A percentile compares a stretch with the other conserved stretches of the same genome.
Evolutionary conservation across 2,888 invertebrate genomes (phyloP).

Genomic region (Agrochola macilenta): DNA sequence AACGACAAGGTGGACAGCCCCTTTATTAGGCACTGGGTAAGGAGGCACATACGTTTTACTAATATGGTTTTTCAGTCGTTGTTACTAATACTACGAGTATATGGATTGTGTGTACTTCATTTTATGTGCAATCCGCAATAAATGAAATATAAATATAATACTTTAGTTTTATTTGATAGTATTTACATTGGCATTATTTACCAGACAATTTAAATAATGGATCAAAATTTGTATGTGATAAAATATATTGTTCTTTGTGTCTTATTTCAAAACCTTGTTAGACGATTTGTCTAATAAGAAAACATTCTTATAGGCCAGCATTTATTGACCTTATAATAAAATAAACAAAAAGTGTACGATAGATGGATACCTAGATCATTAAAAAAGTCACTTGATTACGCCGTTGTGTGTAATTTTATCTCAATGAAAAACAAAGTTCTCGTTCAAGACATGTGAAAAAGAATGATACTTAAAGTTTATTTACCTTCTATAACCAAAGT

Average conservation of each 20-base stretch:
- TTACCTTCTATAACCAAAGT: neutral
- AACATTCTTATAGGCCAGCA: neutral
- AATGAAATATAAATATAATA: too few relatives aligned
- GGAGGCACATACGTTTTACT: too few relatives aligned
- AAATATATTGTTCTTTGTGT: neutral
- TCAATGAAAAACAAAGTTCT: neutral
- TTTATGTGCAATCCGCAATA: too few relatives aligned
- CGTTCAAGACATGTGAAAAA: neutral
- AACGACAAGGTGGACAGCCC: neutral
- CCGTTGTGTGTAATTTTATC: neutral
- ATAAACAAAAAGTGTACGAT: neutral
- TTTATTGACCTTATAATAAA: neutral
- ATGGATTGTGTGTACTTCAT: too few relatives aligned
- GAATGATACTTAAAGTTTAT: neutral
- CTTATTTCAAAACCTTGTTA: neutral
- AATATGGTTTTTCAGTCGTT: too few relatives aligned
- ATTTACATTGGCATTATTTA: neutral
- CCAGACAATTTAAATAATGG: neutral
- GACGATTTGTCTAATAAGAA: neutral
- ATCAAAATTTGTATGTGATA: neutral
- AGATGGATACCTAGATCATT: neutral
- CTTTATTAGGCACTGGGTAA: too few relatives aligned
- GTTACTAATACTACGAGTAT: too few relatives aligned
- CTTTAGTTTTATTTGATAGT: neutral
- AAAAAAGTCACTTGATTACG: neutral